These are phyloP conservation scores for Atta cephalotes DNA, from an alignment of 1,140 invertebrate species.

Conservation along the genomic window DNA sequence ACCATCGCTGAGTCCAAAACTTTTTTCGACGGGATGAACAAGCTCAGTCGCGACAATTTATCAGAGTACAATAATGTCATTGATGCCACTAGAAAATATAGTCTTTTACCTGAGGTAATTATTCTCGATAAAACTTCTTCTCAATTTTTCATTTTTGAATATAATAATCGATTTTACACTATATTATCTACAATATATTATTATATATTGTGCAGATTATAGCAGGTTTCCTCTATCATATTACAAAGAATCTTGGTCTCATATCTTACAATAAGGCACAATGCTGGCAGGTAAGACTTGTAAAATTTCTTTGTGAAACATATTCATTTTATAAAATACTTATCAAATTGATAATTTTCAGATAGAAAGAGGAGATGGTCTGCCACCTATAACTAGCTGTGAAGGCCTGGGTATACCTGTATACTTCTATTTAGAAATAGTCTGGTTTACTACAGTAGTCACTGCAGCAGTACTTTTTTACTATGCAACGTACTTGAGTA, in stretches of 20 bases:
- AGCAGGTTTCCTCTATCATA: slow-evolving; percentile 87
- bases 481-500: slow-evolving; percentile 88
- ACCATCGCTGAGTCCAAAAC: slow-evolving; percentile 90
- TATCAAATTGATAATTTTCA: slow-evolving; percentile 68
- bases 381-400: slow-evolving; percentile 91
- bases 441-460: slow-evolving; percentile 89
- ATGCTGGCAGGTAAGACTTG: slow-evolving; percentile 82
- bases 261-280: slow-evolving; percentile 72
- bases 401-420: slow-evolving; percentile 92
- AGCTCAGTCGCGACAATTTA: slow-evolving; percentile 91
- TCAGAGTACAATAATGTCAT: slow-evolving; percentile 93
- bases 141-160: neutral
- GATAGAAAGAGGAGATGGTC: slow-evolving; percentile 89
- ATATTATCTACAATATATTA: too few relatives aligned
- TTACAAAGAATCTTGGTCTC: slow-evolving; percentile 84
- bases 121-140: neutral
- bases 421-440: slow-evolving; percentile 91
- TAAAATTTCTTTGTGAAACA: neutral
- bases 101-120: slow-evolving; percentile 93
- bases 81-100: slow-evolving; percentile 93
- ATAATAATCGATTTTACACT: neutral
- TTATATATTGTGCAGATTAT: slow-evolving; percentile 87
- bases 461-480: slow-evolving; percentile 89
- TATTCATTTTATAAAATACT: neutral
- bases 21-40: slow-evolving; percentile 88